Evolutionary conservation across 2,888 invertebrate species (phyloP).

Genomic region (Xylota segnis): DNA sequence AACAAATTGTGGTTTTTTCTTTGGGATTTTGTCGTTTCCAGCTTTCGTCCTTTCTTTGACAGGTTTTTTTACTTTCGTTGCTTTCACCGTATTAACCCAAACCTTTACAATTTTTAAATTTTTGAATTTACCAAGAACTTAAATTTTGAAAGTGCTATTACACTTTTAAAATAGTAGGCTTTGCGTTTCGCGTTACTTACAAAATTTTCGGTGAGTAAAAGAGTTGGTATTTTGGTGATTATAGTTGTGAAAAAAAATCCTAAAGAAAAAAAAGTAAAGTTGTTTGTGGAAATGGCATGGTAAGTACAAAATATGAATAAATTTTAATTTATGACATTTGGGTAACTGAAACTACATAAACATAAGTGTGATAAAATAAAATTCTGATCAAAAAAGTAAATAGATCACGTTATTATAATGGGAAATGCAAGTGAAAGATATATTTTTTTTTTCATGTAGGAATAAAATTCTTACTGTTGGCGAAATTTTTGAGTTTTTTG

Average conservation of each 20-base stretch:
- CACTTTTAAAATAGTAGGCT: constrained; percentile 5
- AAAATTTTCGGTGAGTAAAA: constrained; percentile 1
- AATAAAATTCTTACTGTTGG: no score
- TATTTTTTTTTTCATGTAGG: no score
- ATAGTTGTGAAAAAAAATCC: not conserved
- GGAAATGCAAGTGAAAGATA: no score
- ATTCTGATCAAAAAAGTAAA: not conserved
- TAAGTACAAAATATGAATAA: constrained; percentile 11
- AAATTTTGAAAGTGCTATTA: constrained; percentile 9
- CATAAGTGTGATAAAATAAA: no score
- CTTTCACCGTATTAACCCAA: no score
- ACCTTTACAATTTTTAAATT: constrained; percentile 10
- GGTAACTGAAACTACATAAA: not conserved
- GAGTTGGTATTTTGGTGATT: constrained; percentile 2
- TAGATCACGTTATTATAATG: not conserved
- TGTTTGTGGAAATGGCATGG: not conserved
- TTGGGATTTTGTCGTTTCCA: no score
- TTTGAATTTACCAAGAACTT: constrained; percentile 13
- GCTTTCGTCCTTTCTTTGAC: no score
- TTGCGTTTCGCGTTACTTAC: constrained; percentile 4
- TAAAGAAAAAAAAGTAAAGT: constrained; percentile 7
- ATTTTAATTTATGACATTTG: not conserved
- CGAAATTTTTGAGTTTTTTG: constrained; percentile 6
- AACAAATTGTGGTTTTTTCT: no score
- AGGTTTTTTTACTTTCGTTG: no score